A percentile compares a stretch with the other conserved stretches of the same genome.
Conservation (phyloP, 2,113 vertebrate genomes). For the Rhea pennata region DNA sequence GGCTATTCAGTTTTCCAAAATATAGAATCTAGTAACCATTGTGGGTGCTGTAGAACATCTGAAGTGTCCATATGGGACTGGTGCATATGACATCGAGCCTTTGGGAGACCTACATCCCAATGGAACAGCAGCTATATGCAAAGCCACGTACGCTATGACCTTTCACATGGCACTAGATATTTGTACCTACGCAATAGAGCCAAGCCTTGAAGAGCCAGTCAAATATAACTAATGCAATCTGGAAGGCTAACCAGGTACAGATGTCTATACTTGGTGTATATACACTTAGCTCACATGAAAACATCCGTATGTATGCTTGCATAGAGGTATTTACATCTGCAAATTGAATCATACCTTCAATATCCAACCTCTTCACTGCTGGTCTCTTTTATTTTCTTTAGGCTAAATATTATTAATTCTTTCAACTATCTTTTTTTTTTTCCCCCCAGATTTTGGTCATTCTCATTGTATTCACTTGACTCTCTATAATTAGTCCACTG, state of each 20-base stretch:
- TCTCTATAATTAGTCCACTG: neutral
- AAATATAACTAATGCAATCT: neutral
- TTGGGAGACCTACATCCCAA: neutral
- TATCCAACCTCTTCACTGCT: neutral
- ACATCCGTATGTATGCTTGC: fast-evolving
- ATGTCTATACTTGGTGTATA: neutral
- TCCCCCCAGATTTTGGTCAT: neutral
- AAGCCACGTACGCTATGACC: fast-evolving
- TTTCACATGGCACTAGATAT: fast-evolving
- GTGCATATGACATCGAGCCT: fast-evolving
- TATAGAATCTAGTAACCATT: neutral
- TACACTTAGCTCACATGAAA: neutral
- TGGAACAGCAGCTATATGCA: neutral
- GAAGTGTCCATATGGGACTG: neutral
- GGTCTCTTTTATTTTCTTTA: neutral
- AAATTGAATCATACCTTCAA: neutral
- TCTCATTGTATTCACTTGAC: fast-evolving
- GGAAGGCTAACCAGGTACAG: neutral
- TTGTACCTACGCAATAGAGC: neutral
- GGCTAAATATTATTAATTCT: neutral
- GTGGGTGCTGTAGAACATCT: neutral
- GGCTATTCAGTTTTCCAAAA: neutral
- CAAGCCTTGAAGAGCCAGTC: neutral
- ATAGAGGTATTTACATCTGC: neutral
- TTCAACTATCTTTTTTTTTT: neutral